Evolutionary conservation across 2,113 vertebrate species (phyloP).

Genomic region (Neolamprologus sp.): DNA sequence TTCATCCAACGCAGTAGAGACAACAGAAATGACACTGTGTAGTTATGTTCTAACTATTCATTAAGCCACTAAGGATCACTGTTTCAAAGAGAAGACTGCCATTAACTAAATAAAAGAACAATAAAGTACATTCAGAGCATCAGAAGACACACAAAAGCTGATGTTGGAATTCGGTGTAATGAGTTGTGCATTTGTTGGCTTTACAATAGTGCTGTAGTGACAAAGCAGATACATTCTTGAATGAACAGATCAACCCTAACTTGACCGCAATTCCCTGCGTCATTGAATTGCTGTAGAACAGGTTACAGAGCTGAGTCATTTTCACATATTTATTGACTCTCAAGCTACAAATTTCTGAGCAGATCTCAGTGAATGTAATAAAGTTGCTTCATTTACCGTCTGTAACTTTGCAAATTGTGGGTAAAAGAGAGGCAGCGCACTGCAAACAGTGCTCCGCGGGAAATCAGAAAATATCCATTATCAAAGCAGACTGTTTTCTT

Average conservation of each 20-base stretch:
- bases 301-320: background rate
- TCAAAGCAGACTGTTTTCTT: background rate
- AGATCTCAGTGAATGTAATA: background rate
- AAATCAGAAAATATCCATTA: background rate
- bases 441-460: background rate
- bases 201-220: background rate
- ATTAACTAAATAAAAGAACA: background rate
- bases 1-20: background rate
- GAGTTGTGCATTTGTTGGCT: background rate
- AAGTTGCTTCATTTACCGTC: background rate
- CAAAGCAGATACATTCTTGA: background rate
- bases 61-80: background rate
- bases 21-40: background rate
- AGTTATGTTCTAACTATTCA: background rate
- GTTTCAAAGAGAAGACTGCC: background rate
- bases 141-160: background rate
- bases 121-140: background rate
- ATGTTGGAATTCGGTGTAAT: background rate
- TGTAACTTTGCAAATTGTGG: background rate
- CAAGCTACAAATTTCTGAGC: background rate
- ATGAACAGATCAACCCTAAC: background rate
- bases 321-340: background rate
- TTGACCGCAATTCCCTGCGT: background rate
- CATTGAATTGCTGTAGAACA: background rate
- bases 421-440: background rate